These are phyloP conservation scores for Cephus sareptanus DNA, from an alignment of 2,888 invertebrate species.

Conservation along the genomic window DNA sequence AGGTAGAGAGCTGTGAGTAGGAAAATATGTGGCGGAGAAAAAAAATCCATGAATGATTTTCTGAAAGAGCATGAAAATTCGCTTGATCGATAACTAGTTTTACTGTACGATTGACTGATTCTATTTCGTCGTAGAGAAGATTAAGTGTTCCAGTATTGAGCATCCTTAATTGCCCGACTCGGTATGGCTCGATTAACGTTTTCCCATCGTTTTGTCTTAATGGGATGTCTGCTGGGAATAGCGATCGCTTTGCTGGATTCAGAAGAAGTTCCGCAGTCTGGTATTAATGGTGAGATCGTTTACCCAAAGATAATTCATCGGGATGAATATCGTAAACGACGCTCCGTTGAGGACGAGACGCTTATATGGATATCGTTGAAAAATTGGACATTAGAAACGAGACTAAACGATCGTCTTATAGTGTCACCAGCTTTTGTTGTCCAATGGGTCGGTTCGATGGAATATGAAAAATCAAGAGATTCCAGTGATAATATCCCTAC, in stretches of 20 bases:
- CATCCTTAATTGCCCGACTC: background rate
- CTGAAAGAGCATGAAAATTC: background rate
- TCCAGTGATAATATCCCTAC: background rate
- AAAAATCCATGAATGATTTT: background rate
- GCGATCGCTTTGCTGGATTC: background rate
- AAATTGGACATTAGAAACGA: constrained; percentile 50
- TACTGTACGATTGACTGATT: background rate
- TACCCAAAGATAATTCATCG: constrained; percentile 40
- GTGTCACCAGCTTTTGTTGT: constrained; percentile 36
- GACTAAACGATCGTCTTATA: constrained; percentile 35
- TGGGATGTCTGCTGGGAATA: background rate
- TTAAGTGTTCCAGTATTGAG: background rate
- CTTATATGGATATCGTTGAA: constrained; percentile 8
- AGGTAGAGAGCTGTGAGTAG: background rate
- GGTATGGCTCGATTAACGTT: background rate
- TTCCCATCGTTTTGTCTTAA: background rate
- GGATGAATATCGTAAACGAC: constrained; percentile 25
- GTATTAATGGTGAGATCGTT: constrained; percentile 34
- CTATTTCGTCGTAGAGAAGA: background rate
- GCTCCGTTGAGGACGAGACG: constrained; percentile 13
- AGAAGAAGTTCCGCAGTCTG: background rate
- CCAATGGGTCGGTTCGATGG: constrained; percentile 26
- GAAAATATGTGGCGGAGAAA: background rate
- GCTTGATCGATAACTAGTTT: background rate
- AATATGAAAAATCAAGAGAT: background rate